Conservation (phyloP, 2,888 invertebrate genomes). For the Ferrisia virgata region DNA sequence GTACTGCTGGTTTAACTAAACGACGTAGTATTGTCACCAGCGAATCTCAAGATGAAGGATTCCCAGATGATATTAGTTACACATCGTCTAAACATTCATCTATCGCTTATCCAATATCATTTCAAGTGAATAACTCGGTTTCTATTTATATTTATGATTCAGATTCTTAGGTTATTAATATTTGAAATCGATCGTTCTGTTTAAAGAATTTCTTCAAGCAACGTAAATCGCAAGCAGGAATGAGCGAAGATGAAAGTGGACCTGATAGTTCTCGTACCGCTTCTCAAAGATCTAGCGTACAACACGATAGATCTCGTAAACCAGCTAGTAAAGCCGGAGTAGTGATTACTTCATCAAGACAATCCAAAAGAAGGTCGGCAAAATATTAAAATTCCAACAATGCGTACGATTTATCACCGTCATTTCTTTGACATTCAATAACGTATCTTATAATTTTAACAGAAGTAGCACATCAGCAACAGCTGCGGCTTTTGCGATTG, state of each 20-base stretch:
- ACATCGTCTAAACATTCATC: conserved; percentile 39
- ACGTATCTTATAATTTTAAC: conserved; percentile 43
- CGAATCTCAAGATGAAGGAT: conserved; percentile 43
- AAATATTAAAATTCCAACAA: conserved; percentile 50
- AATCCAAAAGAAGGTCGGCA: conserved; percentile 87
- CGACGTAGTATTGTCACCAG: conserved; percentile 44
- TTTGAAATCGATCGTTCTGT: not conserved
- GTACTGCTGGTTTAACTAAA: not conserved
- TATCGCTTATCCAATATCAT: conserved; percentile 21
- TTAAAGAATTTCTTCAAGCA: conserved; percentile 39
- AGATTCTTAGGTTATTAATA: not conserved
- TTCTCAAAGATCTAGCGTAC: conserved; percentile 59
- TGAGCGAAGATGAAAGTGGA: conserved; percentile 45
- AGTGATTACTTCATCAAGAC: conserved; percentile 83
- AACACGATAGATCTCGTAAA: conserved; percentile 56
- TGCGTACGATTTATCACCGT: not conserved
- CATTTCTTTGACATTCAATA: not conserved
- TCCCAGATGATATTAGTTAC: conserved; percentile 29
- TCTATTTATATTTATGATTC: not conserved
- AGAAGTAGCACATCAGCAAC: conserved; percentile 84
- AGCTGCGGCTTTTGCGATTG: conserved; percentile 85
- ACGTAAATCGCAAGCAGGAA: conserved; percentile 39
- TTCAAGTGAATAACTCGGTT: conserved; percentile 30
- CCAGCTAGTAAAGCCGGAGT: conserved; percentile 76
- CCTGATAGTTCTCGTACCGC: conserved; percentile 38